A percentile compares a stretch with the other conserved stretches of the same genome.
Conservation (phyloP, 2,113 vertebrate genomes). For the Psilopsiagon aymara region DNA sequence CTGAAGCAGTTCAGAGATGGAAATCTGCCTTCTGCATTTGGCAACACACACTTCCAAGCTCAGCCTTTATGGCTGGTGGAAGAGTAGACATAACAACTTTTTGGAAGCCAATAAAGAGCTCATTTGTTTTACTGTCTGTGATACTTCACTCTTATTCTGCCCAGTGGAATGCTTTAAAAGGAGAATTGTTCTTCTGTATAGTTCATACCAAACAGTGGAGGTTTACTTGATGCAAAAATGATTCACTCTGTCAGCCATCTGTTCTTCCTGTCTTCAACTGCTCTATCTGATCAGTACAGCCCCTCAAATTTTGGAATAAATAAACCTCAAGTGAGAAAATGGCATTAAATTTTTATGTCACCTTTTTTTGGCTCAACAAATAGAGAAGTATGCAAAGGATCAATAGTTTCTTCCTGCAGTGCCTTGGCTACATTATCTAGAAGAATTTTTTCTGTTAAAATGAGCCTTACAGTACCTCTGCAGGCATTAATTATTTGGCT, state of each 20-base stretch:
- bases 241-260: constrained; percentile 64
- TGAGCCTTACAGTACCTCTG: constrained; percentile 9
- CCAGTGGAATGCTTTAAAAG: background rate
- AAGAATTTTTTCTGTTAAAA: constrained; percentile 62
- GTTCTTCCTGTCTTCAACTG: constrained; percentile 51
- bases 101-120: background rate
- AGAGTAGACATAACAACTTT: background rate
- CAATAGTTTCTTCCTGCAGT: constrained; percentile 47
- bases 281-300: constrained; percentile 49
- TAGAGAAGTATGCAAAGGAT: constrained; percentile 40
- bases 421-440: constrained; percentile 32
- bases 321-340: constrained; percentile 45
- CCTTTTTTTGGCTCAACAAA: constrained; percentile 55
- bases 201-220: constrained; percentile 40
- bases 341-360: constrained; percentile 52
- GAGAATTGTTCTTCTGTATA: background rate
- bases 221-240: constrained; percentile 47
- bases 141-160: background rate
- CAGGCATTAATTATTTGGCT: constrained; percentile 63
- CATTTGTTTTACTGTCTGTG: background rate
- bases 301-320: constrained; percentile 19
- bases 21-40: background rate
- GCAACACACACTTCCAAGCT: background rate
- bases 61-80: background rate
- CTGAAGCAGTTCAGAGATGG: background rate